Evolutionary conservation across 2,888 invertebrate genomes (phyloP).

Genomic region (Agrochola litura): DNA sequence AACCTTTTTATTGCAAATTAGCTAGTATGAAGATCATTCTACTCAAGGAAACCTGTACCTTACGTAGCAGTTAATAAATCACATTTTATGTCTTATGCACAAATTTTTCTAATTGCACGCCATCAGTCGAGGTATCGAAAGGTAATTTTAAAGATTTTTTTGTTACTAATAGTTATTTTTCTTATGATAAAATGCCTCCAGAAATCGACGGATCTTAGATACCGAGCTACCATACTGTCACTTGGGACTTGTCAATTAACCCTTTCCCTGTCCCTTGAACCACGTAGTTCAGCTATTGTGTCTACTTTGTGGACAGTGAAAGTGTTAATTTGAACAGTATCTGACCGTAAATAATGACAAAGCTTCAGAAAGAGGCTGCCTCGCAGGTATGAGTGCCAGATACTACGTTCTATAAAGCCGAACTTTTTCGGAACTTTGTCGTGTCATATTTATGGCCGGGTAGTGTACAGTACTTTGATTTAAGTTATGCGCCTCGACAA

Average conservation of each 20-base stretch:
- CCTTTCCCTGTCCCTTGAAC: too few relatives aligned
- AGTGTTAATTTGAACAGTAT: too few relatives aligned
- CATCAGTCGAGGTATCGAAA: slow-evolving; percentile 69
- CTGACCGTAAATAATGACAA: background rate
- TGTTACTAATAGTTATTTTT: background rate
- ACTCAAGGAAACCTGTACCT: background rate
- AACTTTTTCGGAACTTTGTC: background rate
- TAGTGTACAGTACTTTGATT: background rate
- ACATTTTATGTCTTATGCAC: slow-evolving; percentile 5
- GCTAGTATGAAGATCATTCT: background rate
- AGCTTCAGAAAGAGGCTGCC: background rate
- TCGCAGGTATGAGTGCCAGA: background rate
- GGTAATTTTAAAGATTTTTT: slow-evolving; percentile 38
- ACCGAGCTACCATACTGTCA: background rate
- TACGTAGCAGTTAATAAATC: background rate
- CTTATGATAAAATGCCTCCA: too few relatives aligned
- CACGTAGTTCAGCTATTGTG: too few relatives aligned
- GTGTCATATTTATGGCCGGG: background rate
- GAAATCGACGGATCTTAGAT: background rate
- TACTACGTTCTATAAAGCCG: background rate
- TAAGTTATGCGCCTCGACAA: background rate
- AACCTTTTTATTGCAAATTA: background rate
- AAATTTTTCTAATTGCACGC: slow-evolving; percentile 68
- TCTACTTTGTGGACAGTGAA: too few relatives aligned
- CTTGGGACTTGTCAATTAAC: background rate